Evolutionary conservation across 2,113 vertebrate species (phyloP), one percentile per base, ranked within the genome.

Genomic region (Motacilla tschutschensis): DNA sequence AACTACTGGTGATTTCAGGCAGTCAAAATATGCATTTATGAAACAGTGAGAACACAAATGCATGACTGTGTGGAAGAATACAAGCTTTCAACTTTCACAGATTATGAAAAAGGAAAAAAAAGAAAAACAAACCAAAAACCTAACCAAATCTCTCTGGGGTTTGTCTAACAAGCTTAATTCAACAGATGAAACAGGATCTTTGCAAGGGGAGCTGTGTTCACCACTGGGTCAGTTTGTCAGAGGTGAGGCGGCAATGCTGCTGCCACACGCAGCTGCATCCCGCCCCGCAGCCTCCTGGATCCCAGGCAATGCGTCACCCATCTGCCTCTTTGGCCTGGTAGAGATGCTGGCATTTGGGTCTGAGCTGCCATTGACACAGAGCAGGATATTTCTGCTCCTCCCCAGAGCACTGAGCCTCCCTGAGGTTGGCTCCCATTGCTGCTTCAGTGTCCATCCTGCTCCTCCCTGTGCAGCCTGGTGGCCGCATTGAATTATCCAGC

Each of bases 111-210:
- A 17, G 8, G 13, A 29, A 41, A 29, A 18, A 17, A 46, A 47
- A 46, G 33, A 29, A 17, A 19, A 29, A 18, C n/a, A 50, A 5
- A 33, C 33, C 33, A 33, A 33, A 33, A 33, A 33, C 33, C 4
- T 5, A 24, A 24, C 46, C 17, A 28, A 59, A 35, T 5, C 36
- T 76, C 64, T 74, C 47, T 38, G 36, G 41, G 48, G 5, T 80
- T 91, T 40, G 18, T 66, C 79, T 91, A 83, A 94, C 41, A 79
- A 93, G 89, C 64, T 41, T 82, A 79, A 88, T 85, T 85, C 63
- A 89, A 81, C 48, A 91, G 71, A 78, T 44, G 73, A 79, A 91
- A 36, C 9, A 67, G 84, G 66, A 85, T 58, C 48, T 70, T 38
- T 36, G 18, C n/a, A 19, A 72, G 59, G 47, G 69, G 74, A 71